Evolutionary conservation across 2,888 invertebrate species (phyloP).

Genomic region (Lasioglossum calceatum): DNA sequence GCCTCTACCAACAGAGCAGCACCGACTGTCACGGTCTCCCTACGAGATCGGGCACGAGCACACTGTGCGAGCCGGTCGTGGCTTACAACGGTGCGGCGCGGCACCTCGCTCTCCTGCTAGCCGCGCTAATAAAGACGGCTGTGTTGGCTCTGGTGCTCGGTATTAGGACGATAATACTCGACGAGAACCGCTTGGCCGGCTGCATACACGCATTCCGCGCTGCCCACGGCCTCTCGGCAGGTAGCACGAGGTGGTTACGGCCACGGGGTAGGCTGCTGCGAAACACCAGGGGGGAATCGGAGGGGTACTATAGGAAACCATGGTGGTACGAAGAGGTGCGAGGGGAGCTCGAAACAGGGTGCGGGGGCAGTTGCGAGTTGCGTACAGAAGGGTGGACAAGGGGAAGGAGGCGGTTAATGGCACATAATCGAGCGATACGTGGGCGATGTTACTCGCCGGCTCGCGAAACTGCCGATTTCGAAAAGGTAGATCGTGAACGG

Average conservation of each 20-base stretch:
- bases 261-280: conserved; percentile 1
- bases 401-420: conserved; percentile 49
- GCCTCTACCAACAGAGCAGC: conserved; percentile 50
- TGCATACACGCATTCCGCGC: conserved; percentile 60
- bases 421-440: conserved; percentile 65
- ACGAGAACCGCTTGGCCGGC: conserved; percentile 25
- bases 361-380: neutral
- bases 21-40: conserved; percentile 16
- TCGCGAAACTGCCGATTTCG: conserved; percentile 65
- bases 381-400: conserved; percentile 1
- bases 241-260: conserved; percentile 52
- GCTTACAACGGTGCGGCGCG: conserved; percentile 14
- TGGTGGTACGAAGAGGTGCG: neutral
- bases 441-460: conserved; percentile 54
- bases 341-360: neutral
- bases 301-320: neutral
- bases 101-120: conserved; percentile 22
- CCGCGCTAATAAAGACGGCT: conserved; percentile 59
- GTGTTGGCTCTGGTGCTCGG: conserved; percentile 36
- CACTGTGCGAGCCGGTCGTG: conserved; percentile 8
- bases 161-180: conserved; percentile 63
- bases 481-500: conserved; percentile 48
- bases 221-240: conserved; percentile 66
- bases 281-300: neutral
- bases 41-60: neutral